Evolutionary conservation across 2,888 invertebrate genomes (phyloP), one percentile per base, ranked within the genome.

Genomic region (Pteria penguin): DNA sequence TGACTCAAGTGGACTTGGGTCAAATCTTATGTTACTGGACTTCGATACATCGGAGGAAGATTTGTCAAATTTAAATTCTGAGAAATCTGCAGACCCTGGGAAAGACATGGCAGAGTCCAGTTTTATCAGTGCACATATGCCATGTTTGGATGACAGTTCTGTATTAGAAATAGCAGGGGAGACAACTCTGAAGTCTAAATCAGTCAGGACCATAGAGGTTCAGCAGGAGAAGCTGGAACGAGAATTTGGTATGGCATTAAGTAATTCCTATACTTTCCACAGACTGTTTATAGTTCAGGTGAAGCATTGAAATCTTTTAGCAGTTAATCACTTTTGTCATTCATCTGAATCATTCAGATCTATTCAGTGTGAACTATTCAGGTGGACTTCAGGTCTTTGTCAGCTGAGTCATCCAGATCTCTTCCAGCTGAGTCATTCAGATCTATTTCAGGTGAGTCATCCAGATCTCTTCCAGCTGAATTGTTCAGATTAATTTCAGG

Each of bases 191-290:
- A 66, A 82, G 58, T 79, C 81, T 22, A 67, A 76, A 76, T 84
- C 84, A 11, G 71, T 84, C n/a, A 75, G 82, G 70, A 83, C 83
- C n/a, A 78, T 84, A 26, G 77, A 82, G 68, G 84, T 81, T 8
- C 82, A 81, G 61, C 84, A 84, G 60, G 86, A 84, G 61, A 82
- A 84, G 72, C 58, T 84, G 18, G 45, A 45, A 18, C 8, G 18
- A 18, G 45, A 45, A 45, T 8, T 18, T 14, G 45, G 45, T 45
- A 18, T n/a, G n/a, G n/a, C n/a, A n/a, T n/a, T n/a, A n/a, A n/a
- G n/a, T n/a, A n/a, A n/a, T n/a, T n/a, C n/a, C n/a, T n/a, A n/a
- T n/a, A n/a, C n/a, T n/a, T n/a, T n/a, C n/a, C n/a, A n/a, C n/a
- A n/a, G n/a, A n/a, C n/a, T n/a, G n/a, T n/a, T n/a, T n/a, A n/a